These are phyloP conservation scores for Uromys caudimaculatus DNA, from an alignment of 2,797 vertebrate species.

Conservation along the genomic window DNA sequence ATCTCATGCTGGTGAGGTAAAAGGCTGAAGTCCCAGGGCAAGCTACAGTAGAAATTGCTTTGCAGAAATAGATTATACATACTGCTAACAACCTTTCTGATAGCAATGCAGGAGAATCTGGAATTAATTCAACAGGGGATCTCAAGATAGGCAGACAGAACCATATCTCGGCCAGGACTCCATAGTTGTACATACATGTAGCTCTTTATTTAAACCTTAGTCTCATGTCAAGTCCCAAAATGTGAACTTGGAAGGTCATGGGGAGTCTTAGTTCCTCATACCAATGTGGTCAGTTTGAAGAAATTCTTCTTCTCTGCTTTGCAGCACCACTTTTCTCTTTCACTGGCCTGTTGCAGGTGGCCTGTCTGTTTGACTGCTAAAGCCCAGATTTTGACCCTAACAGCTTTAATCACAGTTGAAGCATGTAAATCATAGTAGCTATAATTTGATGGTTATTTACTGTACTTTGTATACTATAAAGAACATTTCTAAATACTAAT, in stretches of 20 bases:
- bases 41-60: neutral
- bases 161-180: too few species aligned
- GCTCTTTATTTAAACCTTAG: neutral
- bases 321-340: neutral
- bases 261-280: neutral
- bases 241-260: neutral
- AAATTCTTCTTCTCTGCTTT: neutral
- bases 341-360: neutral
- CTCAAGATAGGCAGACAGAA: neutral
- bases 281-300: too few species aligned
- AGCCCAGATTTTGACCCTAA: neutral
- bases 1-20: neutral
- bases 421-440: neutral
- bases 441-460: neutral
- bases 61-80: neutral
- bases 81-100: too few species aligned
- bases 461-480: neutral
- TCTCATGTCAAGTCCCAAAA: neutral
- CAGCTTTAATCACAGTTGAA: neutral
- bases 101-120: neutral
- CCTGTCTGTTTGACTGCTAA: neutral
- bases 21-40: neutral
- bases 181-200: neutral
- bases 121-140: neutral
- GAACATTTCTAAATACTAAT: neutral